phyloP scores from a whole-genome alignment of 64 coral and sea anemone species.

The Stichodactyla mertensii region DNA sequence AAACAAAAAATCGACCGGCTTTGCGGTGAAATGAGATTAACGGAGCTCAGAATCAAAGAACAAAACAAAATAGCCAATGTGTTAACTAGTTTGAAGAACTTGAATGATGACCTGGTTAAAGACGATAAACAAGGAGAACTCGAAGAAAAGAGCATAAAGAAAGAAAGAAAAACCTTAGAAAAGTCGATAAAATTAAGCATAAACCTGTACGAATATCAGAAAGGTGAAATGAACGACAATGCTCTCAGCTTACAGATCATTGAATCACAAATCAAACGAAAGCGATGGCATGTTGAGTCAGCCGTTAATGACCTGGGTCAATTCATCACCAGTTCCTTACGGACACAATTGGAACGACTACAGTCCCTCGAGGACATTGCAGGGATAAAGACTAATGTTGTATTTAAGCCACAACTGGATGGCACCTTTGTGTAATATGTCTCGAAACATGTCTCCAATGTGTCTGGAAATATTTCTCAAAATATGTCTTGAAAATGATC shows the following conservation, averaged over 20 bases:
- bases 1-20: constrained; percentile 13
- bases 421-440: neutral
- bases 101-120: neutral
- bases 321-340: constrained; percentile 23
- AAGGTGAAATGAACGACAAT: constrained; percentile 24
- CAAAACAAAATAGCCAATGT: constrained; percentile 36
- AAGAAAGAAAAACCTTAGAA: constrained; percentile 19
- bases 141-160: neutral
- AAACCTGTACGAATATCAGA: constrained; percentile 64
- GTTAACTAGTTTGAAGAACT: neutral
- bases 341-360: neutral
- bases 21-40: constrained; percentile 21
- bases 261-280: constrained; percentile 50
- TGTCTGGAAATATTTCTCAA: too few species aligned
- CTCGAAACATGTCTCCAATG: too few species aligned
- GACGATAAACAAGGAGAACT: neutral
- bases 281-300: constrained; percentile 52
- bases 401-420: neutral
- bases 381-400: neutral
- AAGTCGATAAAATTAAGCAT: constrained; percentile 42
- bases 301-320: constrained; percentile 30
- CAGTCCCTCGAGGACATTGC: neutral
- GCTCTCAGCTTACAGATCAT: constrained; percentile 24
- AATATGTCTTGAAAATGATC: too few species aligned
- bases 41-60: constrained; percentile 18